Conservation (phyloP, 1,140 invertebrate species). For the Whitmania pigra region DNA sequence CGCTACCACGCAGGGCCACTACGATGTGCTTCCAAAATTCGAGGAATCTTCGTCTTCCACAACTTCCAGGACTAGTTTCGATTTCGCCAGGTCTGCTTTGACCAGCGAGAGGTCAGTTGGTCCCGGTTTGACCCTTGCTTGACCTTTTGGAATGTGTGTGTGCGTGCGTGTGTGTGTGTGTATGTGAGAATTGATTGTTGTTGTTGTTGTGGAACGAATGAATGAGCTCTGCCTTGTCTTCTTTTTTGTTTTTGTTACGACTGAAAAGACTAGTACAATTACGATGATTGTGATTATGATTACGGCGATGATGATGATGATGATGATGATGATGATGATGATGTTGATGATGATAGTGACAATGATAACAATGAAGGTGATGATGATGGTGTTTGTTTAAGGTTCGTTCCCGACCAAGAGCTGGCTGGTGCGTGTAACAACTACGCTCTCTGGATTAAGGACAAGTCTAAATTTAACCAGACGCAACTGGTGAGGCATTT, state of each 20-base stretch:
- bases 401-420: conserved; percentile 2
- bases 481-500: not conserved
- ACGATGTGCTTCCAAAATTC: not conserved
- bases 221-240: too few relatives aligned
- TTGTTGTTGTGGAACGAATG: not conserved
- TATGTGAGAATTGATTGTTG: not conserved
- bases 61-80: not conserved
- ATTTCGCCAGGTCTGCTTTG: conserved; percentile 5
- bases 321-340: not conserved
- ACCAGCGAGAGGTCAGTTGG: not conserved
- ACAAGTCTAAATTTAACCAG: not conserved
- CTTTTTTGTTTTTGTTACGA: not conserved
- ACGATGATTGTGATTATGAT: conserved; percentile 4
- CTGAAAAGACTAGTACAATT: too few relatives aligned
- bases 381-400: not conserved
- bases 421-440: not conserved
- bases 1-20: not conserved
- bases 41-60: not conserved
- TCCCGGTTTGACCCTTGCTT: not conserved
- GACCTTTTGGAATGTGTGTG: not conserved
- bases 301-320: not conserved
- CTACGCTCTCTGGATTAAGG: conserved; percentile 10
- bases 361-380: not conserved
- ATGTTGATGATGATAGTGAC: not conserved
- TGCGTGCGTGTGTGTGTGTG: not conserved